Percentiles rank a stretch among this genome's conserved stretches.
These are phyloP conservation scores for Clunio marinus DNA, from an alignment of 2,888 invertebrate genomes.

Conservation along the genomic window DNA sequence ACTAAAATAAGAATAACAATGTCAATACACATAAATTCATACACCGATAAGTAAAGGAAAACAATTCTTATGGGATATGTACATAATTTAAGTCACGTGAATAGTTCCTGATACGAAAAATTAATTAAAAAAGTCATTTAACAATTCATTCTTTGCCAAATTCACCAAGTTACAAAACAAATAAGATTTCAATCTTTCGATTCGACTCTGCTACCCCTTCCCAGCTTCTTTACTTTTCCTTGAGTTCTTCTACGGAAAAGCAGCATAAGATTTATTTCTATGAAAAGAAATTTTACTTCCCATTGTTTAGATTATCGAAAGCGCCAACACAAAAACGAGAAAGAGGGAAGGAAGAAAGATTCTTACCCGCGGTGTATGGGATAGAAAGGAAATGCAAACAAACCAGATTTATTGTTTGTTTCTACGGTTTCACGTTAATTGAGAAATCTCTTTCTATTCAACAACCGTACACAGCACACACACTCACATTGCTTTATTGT, in stretches of 20 bases:
- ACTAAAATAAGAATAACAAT: conserved; percentile 20
- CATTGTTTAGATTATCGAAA: conserved; percentile 22
- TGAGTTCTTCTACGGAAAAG: background rate
- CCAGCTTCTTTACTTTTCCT: background rate
- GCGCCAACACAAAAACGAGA: conserved; percentile 17
- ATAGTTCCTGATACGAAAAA: no score
- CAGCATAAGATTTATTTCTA: conserved; percentile 27
- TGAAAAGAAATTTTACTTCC: background rate
- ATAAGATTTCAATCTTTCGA: conserved; percentile 18
- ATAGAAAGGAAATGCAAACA: conserved; percentile 35
- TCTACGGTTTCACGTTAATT: conserved; percentile 26
- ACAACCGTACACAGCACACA: background rate
- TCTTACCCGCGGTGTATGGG: conserved; percentile 3
- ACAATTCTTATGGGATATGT: background rate
- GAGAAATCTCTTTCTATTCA: conserved; percentile 15
- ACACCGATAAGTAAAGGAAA: background rate
- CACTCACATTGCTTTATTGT: conserved; percentile 24
- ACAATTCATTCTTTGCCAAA: no score
- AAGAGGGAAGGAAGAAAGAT: background rate
- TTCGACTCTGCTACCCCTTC: conserved; percentile 2
- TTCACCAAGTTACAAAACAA: no score
- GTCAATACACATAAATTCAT: conserved; percentile 15
- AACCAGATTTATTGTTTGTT: conserved; percentile 37
- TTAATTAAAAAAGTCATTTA: no score
- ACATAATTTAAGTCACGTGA: background rate